Evolutionary conservation across 1,140 invertebrate genomes (phyloP), one percentile per base, ranked within the genome.

Genomic region (Fopius arisanus): DNA sequence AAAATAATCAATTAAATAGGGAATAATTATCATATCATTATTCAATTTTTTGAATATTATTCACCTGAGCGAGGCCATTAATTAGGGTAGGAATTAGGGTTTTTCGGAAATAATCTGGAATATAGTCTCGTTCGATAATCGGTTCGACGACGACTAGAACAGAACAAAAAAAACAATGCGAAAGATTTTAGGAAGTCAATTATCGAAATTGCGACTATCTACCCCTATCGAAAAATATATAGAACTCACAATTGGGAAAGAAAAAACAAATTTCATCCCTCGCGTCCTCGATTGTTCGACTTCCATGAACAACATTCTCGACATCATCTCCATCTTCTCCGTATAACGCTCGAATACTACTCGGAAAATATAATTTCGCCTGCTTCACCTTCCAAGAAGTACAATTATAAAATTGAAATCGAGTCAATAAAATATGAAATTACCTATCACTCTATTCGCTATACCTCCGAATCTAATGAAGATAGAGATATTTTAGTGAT

Each of bases 181-280:
- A 33, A 33, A 33, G n/a, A n/a, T n/a, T n/a, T n/a, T n/a, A n/a
- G n/a, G n/a, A n/a, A n/a, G n/a, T n/a, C n/a, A n/a, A n/a, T n/a
- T n/a, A n/a, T n/a, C n/a, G n/a, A n/a, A n/a, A n/a, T n/a, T n/a
- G n/a, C n/a, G n/a, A n/a, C n/a, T n/a, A n/a, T n/a, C n/a, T n/a
- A n/a, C n/a, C n/a, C n/a, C n/a, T n/a, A n/a, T n/a, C n/a, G n/a
- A n/a, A n/a, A n/a, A n/a, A n/a, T n/a, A 33, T 33, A 33, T 33
- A 9, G 9, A 9, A 10, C 33, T 90, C 90, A 96, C 95, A 91
- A 75, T 93, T 89, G 2, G 95, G 94, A 84, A 96, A 97, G 81
- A 97, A 96, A 87, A 96, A 97, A 80, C 92, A 91, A 78, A 98
- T 96, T 87, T 98, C 97, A 43, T 91, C 90, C 37, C 93, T 88